phyloP scores from a whole-genome alignment of 2,797 vertebrate genomes.

The Gobionotothen gibberifrons region DNA sequence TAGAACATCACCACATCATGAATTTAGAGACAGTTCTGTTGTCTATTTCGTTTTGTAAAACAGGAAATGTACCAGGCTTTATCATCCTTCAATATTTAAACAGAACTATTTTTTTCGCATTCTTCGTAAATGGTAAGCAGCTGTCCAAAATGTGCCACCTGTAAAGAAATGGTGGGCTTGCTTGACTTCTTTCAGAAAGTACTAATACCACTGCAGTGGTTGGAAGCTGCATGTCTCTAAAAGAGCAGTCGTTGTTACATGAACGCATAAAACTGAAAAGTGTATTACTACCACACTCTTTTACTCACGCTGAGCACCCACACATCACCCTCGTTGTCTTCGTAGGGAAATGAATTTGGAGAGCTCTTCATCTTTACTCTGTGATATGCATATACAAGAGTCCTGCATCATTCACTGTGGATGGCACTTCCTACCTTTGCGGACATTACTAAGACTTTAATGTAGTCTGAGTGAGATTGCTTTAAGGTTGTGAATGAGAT shows the following conservation, averaged over 20 bases:
- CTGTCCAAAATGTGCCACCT: neutral
- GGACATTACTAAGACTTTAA: slow-evolving; percentile 74
- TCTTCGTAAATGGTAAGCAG: neutral
- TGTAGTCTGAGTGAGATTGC: slow-evolving; percentile 70
- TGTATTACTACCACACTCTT: slow-evolving; percentile 20
- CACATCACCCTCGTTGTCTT: slow-evolving; percentile 52
- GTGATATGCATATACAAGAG: slow-evolving; percentile 53
- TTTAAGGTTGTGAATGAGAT: slow-evolving; percentile 73
- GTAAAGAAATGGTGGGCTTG: neutral
- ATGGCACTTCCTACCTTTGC: slow-evolving; percentile 59
- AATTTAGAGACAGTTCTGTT: slow-evolving; percentile 4
- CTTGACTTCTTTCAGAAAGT: neutral
- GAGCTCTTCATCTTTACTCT: slow-evolving; percentile 69
- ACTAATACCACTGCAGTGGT: neutral
- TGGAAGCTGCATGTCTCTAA: slow-evolving; percentile 17
- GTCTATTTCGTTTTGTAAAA: neutral
- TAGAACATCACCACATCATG: slow-evolving; percentile 27
- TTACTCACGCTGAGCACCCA: slow-evolving; percentile 55
- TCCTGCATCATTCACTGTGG: slow-evolving; percentile 55
- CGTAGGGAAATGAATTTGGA: slow-evolving; percentile 65
- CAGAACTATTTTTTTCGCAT: too few species aligned
- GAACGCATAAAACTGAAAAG: slow-evolving; percentile 40
- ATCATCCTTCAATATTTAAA: neutral
- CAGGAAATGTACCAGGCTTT: neutral
- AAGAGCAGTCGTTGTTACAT: slow-evolving; percentile 40